These are phyloP conservation scores for Drosophila falleni DNA, from an alignment of 2,888 invertebrate species.

Conservation along the genomic window DNA sequence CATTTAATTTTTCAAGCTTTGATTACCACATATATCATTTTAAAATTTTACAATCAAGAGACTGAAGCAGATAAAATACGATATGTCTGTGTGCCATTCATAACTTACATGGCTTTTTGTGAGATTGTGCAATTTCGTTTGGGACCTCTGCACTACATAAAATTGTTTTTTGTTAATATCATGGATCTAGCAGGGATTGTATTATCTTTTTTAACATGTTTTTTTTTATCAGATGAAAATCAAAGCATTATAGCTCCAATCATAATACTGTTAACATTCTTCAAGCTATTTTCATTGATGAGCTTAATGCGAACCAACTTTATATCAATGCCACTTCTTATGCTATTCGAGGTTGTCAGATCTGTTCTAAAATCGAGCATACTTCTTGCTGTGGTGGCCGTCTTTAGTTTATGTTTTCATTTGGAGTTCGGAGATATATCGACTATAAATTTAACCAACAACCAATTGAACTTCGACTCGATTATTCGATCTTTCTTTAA, in stretches of 20 bases:
- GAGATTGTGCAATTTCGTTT: background rate
- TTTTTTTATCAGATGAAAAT: background rate
- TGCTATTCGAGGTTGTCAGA: slow-evolving; percentile 8
- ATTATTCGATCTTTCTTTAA: background rate
- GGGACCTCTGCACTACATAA: slow-evolving; percentile 4
- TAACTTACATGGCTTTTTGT: background rate
- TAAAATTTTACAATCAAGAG: background rate
- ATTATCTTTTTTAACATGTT: background rate
- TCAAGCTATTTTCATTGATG: background rate
- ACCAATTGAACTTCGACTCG: background rate
- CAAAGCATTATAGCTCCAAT: background rate
- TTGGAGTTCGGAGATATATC: background rate
- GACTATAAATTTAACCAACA: background rate
- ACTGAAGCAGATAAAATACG: background rate
- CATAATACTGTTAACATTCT: background rate
- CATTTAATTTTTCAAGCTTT: background rate
- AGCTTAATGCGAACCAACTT: background rate
- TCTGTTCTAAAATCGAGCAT: background rate
- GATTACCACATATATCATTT: slow-evolving; percentile 4
- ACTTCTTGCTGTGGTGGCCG: background rate
- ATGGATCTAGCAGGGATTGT: slow-evolving; percentile 6
- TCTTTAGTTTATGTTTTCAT: slow-evolving; percentile 12
- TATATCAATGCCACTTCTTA: slow-evolving; percentile 19
- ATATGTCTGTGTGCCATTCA: background rate
- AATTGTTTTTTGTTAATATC: background rate